A percentile compares a stretch with the other conserved stretches of the same genome.
phyloP scores from a whole-genome alignment of 2,797 vertebrate genomes.

The Tachyglossus aculeatus region DNA sequence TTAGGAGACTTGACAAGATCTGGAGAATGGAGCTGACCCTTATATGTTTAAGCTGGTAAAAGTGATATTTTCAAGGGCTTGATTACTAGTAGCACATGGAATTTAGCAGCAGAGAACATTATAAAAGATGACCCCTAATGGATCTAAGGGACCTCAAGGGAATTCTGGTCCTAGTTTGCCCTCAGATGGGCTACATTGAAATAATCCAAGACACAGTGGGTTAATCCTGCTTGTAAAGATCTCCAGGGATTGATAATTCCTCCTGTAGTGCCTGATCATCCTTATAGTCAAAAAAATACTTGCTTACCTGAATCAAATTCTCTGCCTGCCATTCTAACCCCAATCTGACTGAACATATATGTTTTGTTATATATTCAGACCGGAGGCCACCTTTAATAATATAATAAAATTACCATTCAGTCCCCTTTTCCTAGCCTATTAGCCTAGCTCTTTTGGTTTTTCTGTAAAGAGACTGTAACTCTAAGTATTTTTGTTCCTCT shows the following conservation, averaged over 20 bases:
- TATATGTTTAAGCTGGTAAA: neutral
- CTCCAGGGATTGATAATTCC: neutral
- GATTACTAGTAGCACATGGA: neutral
- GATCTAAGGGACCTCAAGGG: neutral
- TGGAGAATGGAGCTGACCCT: neutral
- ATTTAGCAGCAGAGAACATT: neutral
- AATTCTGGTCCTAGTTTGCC: neutral
- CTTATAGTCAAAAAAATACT: neutral
- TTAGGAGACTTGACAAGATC: neutral
- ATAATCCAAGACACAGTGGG: neutral
- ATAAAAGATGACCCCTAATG: no score
- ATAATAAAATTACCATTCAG: neutral
- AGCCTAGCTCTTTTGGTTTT: neutral
- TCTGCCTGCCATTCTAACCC: conserved; percentile 1
- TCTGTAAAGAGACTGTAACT: no score
- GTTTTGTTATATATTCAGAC: no score
- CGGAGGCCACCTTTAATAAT: neutral
- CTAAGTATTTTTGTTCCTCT: neutral
- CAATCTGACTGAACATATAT: conserved; percentile 9
- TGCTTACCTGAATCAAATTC: neutral
- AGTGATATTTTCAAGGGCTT: neutral
- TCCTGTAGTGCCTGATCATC: neutral
- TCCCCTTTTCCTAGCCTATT: neutral
- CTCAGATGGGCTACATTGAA: neutral
- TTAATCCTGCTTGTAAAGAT: conserved; percentile 6